These are phyloP conservation scores for Pao palembangensis DNA, from an alignment of 2,113 vertebrate species.

Conservation along the genomic window DNA sequence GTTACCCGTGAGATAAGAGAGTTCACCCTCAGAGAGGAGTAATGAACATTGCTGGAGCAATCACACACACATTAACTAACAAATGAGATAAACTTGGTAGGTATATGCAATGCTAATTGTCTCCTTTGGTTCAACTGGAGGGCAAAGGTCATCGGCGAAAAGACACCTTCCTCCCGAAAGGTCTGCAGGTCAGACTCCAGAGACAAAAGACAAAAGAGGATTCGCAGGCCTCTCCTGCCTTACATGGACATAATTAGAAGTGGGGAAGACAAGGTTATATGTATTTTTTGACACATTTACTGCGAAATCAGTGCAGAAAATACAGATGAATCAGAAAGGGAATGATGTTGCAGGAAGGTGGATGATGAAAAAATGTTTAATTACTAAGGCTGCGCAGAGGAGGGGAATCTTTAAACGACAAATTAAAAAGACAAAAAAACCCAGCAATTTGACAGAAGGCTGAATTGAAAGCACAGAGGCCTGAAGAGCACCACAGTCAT, in stretches of 20 bases:
- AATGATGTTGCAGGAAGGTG: not conserved
- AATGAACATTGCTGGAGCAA: conserved; percentile 18
- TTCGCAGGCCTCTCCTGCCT: conserved; percentile 1
- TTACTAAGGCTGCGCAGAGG: not conserved
- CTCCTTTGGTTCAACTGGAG: not conserved
- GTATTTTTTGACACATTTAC: conserved; percentile 1
- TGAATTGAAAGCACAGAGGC: not conserved
- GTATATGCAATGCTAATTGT: no score
- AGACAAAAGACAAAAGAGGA: conserved; percentile 7
- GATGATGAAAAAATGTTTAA: not conserved
- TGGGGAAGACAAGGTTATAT: not conserved
- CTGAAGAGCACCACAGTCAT: not conserved
- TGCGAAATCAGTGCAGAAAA: not conserved
- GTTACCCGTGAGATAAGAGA: conserved; percentile 28
- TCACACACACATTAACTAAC: conserved; percentile 3
- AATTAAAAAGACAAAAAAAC: not conserved
- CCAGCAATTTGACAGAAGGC: not conserved
- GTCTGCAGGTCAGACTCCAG: not conserved
- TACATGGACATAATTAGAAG: conserved; percentile 12
- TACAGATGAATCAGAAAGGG: not conserved
- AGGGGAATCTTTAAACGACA: not conserved
- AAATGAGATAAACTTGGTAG: conserved; percentile 18
- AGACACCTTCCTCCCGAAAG: not conserved
- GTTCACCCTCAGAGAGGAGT: conserved; percentile 15
- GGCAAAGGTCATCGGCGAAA: conserved; percentile 11